Evolutionary conservation across 2,113 vertebrate species (phyloP).

Genomic region (Channa maculata): DNA sequence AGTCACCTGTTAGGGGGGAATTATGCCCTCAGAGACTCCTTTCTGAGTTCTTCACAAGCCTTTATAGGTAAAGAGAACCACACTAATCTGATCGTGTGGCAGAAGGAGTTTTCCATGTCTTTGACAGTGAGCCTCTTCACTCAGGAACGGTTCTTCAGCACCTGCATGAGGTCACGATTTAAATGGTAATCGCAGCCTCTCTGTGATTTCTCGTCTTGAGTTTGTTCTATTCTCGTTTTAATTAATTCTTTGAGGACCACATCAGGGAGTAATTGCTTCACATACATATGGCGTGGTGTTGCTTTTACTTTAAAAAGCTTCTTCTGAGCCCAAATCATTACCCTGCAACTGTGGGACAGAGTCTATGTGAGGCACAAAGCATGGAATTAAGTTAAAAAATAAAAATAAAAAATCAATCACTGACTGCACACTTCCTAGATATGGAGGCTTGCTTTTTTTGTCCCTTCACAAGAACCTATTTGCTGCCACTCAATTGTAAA

Average conservation of each 20-base stretch:
- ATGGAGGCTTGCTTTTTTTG: slow-evolving; percentile 32
- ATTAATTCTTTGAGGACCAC: slow-evolving; percentile 7
- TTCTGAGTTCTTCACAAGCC: slow-evolving; percentile 21
- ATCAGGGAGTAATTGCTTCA: neutral
- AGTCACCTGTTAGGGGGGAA: slow-evolving; percentile 3
- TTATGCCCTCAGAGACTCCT: slow-evolving; percentile 17
- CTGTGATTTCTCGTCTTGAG: neutral
- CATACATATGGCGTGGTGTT: slow-evolving; percentile 11
- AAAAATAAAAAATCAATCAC: slow-evolving; percentile 41
- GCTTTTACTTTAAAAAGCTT: neutral
- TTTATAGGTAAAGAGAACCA: slow-evolving; percentile 17
- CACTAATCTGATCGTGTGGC: slow-evolving; percentile 29
- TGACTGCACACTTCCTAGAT: slow-evolving; percentile 27
- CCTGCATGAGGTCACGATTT: slow-evolving; percentile 4
- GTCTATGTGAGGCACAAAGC: slow-evolving; percentile 12
- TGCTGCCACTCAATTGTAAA: slow-evolving; percentile 40
- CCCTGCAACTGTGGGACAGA: neutral
- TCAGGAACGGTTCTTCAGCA: neutral
- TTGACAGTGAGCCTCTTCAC: neutral
- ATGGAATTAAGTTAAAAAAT: slow-evolving; percentile 19
- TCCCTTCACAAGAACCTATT: slow-evolving; percentile 39
- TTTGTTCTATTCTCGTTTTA: neutral
- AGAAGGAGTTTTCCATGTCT: neutral
- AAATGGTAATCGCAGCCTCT: slow-evolving; percentile 10
- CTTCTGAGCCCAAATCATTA: slow-evolving; percentile 9